Evolutionary conservation across 37 sponge, comb jelly and placozoan species (phyloP).

Genomic region (Spongilla lacustris): DNA sequence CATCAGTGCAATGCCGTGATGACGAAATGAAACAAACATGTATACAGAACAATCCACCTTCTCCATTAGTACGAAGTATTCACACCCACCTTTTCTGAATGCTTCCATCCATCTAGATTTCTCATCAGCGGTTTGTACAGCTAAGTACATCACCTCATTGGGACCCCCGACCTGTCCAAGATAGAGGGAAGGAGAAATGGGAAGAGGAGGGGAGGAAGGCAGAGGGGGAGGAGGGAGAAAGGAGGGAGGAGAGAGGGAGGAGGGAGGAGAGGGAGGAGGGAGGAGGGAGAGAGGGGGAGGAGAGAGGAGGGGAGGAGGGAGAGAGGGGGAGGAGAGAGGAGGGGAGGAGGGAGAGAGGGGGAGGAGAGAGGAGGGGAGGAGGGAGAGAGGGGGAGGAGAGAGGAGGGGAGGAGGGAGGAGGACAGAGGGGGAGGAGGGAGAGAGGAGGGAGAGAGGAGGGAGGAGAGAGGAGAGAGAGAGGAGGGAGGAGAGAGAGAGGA

Average conservation of each 20-base stretch:
- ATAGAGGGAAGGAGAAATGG: too few relatives aligned
- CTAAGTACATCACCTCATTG: conserved; percentile 71
- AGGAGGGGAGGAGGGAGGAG: too few relatives aligned
- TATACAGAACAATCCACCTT: too few relatives aligned
- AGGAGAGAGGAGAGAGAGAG: neutral
- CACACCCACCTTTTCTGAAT: conserved; percentile 54
- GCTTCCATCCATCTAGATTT: conserved; percentile 59
- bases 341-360: too few relatives aligned
- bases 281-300: neutral
- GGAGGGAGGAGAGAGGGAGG: neutral
- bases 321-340: too few relatives aligned
- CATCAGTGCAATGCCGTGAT: too few relatives aligned
- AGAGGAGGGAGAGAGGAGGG: neutral
- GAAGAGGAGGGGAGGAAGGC: neutral
- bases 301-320: neutral
- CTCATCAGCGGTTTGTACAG: conserved; percentile 43
- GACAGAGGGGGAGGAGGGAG: too few relatives aligned
- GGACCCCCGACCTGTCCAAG: conserved; percentile 69
- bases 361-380: too few relatives aligned
- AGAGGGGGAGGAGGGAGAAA: neutral
- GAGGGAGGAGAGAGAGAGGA: neutral
- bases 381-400: too few relatives aligned
- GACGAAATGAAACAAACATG: too few relatives aligned
- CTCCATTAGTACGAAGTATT: too few relatives aligned
- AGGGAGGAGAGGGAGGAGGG: neutral